A percentile compares a stretch with the other conserved stretches of the same genome.
These are phyloP conservation scores for Mythimna albipuncta DNA, from an alignment of 2,888 invertebrate genomes.

Conservation along the genomic window DNA sequence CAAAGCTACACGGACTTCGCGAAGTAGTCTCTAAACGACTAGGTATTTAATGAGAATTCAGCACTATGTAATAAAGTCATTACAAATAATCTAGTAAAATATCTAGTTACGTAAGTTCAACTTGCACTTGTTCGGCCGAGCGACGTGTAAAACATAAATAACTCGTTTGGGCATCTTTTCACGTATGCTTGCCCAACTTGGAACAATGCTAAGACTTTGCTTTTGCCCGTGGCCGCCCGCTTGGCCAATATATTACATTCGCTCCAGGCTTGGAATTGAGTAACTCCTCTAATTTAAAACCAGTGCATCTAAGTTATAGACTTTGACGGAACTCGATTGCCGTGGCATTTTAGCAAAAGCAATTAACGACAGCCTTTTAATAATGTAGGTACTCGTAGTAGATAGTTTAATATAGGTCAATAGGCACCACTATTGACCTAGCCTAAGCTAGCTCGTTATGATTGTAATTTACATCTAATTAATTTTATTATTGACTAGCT, in stretches of 20 bases:
- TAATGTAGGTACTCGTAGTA: slow-evolving; percentile 4
- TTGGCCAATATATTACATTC: slow-evolving; percentile 12
- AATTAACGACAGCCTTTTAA: background rate
- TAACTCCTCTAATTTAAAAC: slow-evolving; percentile 29
- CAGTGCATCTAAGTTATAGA: slow-evolving; percentile 26
- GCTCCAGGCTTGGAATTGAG: slow-evolving; percentile 25
- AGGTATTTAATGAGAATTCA: background rate
- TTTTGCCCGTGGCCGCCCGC: slow-evolving; percentile 5
- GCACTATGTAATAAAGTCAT: background rate
- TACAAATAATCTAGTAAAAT: background rate
- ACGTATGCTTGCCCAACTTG: slow-evolving; percentile 31
- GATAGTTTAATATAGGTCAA: slow-evolving; percentile 17
- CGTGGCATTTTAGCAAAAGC: slow-evolving; percentile 28
- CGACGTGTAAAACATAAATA: slow-evolving; percentile 17
- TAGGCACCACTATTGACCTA: background rate
- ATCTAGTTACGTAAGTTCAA: slow-evolving; percentile 22
- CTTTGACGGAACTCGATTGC: slow-evolving; percentile 16
- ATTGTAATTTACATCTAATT: slow-evolving; percentile 9
- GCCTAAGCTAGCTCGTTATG: background rate
- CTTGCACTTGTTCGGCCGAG: background rate
- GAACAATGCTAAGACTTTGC: slow-evolving; percentile 13
- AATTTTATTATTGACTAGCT: background rate
- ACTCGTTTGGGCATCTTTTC: slow-evolving; percentile 32
- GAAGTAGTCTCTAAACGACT: background rate
- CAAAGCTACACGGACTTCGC: background rate